A percentile compares a stretch with the other conserved stretches of the same genome.
These are phyloP conservation scores for Piezodorus guildinii DNA, from an alignment of 1,140 invertebrate species.

Conservation along the genomic window DNA sequence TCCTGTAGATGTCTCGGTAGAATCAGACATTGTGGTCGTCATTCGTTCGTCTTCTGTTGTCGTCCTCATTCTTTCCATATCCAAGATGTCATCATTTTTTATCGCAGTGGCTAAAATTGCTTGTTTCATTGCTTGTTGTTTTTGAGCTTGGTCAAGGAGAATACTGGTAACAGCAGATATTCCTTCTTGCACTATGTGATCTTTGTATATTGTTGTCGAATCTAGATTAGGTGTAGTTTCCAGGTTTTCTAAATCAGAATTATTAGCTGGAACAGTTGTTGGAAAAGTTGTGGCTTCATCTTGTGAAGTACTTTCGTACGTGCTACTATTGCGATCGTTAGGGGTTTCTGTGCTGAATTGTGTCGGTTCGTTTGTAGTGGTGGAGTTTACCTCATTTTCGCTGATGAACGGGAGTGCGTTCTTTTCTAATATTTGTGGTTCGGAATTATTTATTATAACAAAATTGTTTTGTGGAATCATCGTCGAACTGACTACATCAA, in stretches of 20 bases:
- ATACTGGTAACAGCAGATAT: constrained; percentile 30
- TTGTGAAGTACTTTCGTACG: background rate
- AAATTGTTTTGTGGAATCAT: background rate
- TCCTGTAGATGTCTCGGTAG: constrained; percentile 2
- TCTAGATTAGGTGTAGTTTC: constrained; percentile 24
- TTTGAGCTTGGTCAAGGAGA: constrained; percentile 23
- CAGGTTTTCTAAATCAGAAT: constrained; percentile 20
- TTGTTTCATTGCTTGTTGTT: background rate
- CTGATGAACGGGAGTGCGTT: background rate
- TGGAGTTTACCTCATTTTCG: background rate
- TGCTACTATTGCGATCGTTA: background rate
- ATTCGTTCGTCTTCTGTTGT: constrained; percentile 13
- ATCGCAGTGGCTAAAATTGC: constrained; percentile 22
- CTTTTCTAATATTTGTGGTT: background rate
- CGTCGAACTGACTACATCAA: background rate
- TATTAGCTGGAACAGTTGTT: background rate
- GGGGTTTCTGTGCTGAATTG: background rate
- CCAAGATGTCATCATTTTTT: constrained; percentile 17
- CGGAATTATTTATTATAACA: background rate
- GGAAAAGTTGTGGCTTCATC: background rate
- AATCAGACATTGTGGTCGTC: constrained; percentile 19
- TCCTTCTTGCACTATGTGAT: constrained; percentile 26
- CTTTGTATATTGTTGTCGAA: constrained; percentile 15
- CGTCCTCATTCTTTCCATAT: constrained; percentile 18
- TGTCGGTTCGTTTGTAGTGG: background rate